Conservation (phyloP, 2,113 vertebrate species). For the Phrynosoma platyrhinos region DNA sequence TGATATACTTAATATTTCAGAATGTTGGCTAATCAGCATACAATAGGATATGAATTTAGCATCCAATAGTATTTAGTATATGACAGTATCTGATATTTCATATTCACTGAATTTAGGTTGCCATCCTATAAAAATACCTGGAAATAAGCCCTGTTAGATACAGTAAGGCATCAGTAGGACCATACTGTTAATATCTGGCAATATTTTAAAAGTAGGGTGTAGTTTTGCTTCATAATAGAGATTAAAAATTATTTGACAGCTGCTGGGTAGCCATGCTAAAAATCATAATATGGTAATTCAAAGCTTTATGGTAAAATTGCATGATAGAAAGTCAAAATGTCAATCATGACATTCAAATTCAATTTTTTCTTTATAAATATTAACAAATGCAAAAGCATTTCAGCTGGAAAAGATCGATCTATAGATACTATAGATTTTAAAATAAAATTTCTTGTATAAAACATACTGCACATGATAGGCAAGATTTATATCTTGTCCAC, state of each 20-base stretch:
- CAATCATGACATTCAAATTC: background rate
- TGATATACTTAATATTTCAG: background rate
- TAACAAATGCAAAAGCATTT: background rate
- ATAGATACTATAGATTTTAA: too few relatives aligned
- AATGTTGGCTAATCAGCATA: background rate
- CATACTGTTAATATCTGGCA: background rate
- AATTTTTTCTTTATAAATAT: background rate
- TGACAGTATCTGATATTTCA: background rate
- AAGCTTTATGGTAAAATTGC: too few relatives aligned
- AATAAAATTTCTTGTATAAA: too few relatives aligned
- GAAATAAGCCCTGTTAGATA: background rate
- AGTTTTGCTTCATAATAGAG: background rate
- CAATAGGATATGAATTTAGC: background rate
- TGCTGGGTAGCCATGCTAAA: background rate
- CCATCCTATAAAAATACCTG: background rate
- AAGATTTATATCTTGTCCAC: too few relatives aligned
- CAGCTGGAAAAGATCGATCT: background rate
- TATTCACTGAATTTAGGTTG: background rate
- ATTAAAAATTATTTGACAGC: background rate
- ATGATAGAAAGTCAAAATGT: background rate
- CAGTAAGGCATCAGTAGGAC: background rate
- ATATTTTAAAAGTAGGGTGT: background rate
- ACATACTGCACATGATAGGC: too few relatives aligned
- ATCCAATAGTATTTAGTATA: too few relatives aligned
- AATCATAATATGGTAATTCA: too few relatives aligned